Conservation (phyloP, 2,113 vertebrate species). For the Fregata magnificens region DNA sequence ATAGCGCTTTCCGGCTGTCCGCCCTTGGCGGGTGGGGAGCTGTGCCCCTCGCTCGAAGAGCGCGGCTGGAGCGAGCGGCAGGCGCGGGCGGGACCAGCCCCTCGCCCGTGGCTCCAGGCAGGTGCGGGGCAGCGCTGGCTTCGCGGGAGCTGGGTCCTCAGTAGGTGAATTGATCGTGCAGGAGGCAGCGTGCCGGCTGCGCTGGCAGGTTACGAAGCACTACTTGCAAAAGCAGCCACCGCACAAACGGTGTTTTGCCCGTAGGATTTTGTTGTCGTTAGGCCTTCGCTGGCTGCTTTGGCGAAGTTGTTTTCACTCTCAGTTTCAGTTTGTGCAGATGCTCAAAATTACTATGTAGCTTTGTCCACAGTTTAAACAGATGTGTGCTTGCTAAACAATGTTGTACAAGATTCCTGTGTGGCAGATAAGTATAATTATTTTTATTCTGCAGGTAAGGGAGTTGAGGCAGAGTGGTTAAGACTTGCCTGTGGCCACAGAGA, state of each 20-base stretch:
- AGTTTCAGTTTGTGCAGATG: background rate
- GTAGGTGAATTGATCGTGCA: rapidly evolving
- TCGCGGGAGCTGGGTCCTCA: background rate
- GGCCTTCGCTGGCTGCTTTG: background rate
- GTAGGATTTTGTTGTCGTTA: background rate
- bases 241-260: rapidly evolving
- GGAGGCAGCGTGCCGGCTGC: background rate
- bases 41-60: background rate
- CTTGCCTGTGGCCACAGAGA: conserved; percentile 41
- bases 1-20: too few species aligned
- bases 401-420: background rate
- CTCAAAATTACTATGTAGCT: background rate
- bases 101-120: background rate
- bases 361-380: background rate
- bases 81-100: background rate
- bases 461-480: conserved; percentile 11
- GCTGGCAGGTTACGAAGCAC: rapidly evolving
- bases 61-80: background rate
- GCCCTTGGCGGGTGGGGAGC: background rate
- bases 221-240: background rate
- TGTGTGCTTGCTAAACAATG: background rate
- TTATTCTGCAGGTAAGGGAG: conserved; percentile 11
- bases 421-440: conserved; percentile 47
- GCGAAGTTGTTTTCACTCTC: background rate
- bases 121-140: background rate